Percentiles rank a stretch among this genome's conserved stretches.
phyloP scores from a whole-genome alignment of 2,797 vertebrate species.

The Psittacula derbiana region DNA sequence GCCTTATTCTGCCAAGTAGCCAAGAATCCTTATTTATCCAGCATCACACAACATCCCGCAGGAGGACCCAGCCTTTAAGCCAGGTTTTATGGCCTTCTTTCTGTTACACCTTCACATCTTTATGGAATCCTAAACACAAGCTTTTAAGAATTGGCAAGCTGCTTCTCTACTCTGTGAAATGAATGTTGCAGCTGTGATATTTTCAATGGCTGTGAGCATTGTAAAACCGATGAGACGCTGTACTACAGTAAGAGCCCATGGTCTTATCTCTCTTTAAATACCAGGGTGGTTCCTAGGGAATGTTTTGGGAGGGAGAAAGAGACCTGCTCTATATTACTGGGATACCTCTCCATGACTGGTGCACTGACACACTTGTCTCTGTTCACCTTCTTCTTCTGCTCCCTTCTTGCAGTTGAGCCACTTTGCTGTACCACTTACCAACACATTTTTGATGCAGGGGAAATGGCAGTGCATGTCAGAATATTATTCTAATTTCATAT shows the following conservation, averaged over 20 bases:
- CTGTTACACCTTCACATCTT: background rate
- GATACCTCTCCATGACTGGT: background rate
- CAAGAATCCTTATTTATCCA: background rate
- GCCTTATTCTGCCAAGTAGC: background rate
- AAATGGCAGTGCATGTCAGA: background rate
- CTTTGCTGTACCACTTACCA: background rate
- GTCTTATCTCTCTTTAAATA: background rate
- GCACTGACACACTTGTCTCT: background rate
- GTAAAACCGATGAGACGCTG: background rate
- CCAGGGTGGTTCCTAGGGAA: background rate
- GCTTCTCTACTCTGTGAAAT: background rate
- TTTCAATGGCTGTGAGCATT: background rate
- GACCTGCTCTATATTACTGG: too few relatives aligned
- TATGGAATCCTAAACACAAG: background rate
- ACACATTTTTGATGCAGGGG: background rate
- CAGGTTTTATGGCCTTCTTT: background rate
- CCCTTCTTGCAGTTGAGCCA: background rate
- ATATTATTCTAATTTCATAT: background rate
- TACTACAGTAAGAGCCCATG: background rate
- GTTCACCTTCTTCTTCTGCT: background rate
- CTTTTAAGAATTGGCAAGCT: background rate
- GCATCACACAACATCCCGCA: rapidly evolving
- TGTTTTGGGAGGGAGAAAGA: background rate
- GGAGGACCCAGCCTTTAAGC: background rate
- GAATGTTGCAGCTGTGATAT: background rate